Base-by-base conservation (phyloP, 2,888 invertebrate genomes). In the Andrena bicolor region DNA sequence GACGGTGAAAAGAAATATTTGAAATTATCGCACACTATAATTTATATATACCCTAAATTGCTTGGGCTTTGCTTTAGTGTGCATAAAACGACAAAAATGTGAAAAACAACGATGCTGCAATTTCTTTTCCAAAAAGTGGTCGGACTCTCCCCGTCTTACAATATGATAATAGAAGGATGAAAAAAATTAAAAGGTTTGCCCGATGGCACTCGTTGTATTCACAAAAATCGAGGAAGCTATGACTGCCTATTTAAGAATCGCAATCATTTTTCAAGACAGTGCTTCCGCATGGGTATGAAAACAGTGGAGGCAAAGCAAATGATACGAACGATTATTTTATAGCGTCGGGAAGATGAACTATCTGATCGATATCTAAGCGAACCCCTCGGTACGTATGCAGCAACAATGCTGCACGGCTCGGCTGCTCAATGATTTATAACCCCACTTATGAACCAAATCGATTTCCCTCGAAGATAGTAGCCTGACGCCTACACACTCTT, bases 371-470 rank as follows among this genome's bases (percentile, higher is more conserved):
- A 86, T 73, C 73, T 79, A 86, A 69, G 82, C 64, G 60, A 58
- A 76, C 65, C 51, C 71, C 68, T 61, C 49, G 16, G 30, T 74
- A 60, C 41, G 66, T 66, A 71, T 70, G 64, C 73, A 64, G 49
- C 63, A 80, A 82, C 77, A 74, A 76, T 70, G 66, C 64, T 79
- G 49, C 64, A 76, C 73, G 58, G 74, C 75, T 82, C 72, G 41
- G 23, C 73, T 68, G 73, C 65, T 85, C 83, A 82, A 85, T 86
- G 79, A 85, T 85, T 85, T 79, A 85, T 83, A 74, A 76, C 32
- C 60, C 73, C 58, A 86, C 83, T 85, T 86, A 83, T 68, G 71
- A 82, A 76, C 71, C 69, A 81, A 80, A 84, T 85, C 76, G 85
- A 85, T 86, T 86, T 79, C 71, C 79, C 79, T 30, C 48, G 48